Evolutionary conservation across 2,113 vertebrate genomes (phyloP).

Genomic region (Notiomystis cincta): DNA sequence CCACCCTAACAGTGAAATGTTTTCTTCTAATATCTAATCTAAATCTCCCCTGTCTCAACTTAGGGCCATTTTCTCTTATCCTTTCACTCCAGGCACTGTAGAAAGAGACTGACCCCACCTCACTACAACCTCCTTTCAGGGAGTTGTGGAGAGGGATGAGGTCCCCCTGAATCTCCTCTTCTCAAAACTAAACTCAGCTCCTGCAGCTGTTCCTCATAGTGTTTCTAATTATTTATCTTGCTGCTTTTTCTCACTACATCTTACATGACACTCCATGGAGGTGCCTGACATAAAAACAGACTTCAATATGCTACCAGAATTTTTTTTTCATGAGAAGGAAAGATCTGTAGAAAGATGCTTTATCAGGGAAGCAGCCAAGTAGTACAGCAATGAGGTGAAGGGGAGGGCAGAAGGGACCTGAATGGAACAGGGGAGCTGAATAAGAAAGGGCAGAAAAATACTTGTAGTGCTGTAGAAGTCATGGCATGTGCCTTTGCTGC

Average conservation of each 20-base stretch:
- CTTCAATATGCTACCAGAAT: background rate
- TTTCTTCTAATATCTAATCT: background rate
- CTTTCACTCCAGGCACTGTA: background rate
- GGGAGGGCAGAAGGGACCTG: background rate
- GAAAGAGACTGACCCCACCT: background rate
- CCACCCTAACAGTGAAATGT: fast-evolving
- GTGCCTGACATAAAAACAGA: background rate
- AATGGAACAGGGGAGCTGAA: background rate
- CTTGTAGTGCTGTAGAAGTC: background rate
- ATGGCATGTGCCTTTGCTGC: background rate
- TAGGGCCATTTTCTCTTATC: background rate
- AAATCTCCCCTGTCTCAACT: background rate
- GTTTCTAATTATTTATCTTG: background rate
- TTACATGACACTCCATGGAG: background rate
- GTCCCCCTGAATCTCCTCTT: background rate
- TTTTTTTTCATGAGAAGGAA: background rate
- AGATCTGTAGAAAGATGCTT: background rate
- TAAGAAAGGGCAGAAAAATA: background rate
- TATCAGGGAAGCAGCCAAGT: background rate
- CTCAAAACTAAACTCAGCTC: background rate
- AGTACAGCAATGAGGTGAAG: background rate
- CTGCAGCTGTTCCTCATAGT: background rate
- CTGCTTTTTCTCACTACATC: background rate
- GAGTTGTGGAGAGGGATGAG: background rate
- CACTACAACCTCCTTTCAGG: background rate